Base-by-base conservation (phyloP, 2,797 vertebrate genomes). In the Lacerta bilineata region DNA sequence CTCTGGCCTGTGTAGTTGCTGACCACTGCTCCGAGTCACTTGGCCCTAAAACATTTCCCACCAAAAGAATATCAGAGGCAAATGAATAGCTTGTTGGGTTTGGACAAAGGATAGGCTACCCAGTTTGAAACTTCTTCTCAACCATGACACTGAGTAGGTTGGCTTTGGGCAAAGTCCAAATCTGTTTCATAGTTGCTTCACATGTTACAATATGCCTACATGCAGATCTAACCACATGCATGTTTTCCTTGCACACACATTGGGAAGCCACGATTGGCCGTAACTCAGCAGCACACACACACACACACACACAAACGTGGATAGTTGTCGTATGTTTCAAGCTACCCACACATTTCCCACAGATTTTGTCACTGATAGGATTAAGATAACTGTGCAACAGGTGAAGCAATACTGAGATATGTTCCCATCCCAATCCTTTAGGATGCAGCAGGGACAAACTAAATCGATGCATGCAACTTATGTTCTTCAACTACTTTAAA, bases 401-500 rank as follows among this genome's bases (percentile, higher is more conserved):
- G 25, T 50, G 59, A 66, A 50, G 27, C 59, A 39, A 29, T 17
- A 5, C 61, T 83, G 81, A 71, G 43, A 41, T 83, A 83, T 50
- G 83, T 39, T 55, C 64, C 15, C n/a, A 25, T 36, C 6, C 11
- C n/a, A 10, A 23, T 59, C n/a, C 25, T 46, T 36, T 77, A 29
- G n/a, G 33, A 23, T 87, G 17, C 55, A 72, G 39, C 7, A 69
- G 43, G 80, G 29, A 50, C 4, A 18, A 39, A 72, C 33, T 39
- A 27, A 71, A 80, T 74, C 8, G 13, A 69, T 59, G 33, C 25
- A 39, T 13, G 29, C 39, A 41, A 59, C 66, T 18, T n/a, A 50
- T 79, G 9, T 87, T 33, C 33, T 55, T 83, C 88, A 46, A 20
- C 5, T 86, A 5, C 36, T 13, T 88, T 92, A 69, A 77, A 90